Base-by-base conservation (phyloP, 37 sponge, comb jelly and placozoan species). In the Spongia lamella region DNA sequence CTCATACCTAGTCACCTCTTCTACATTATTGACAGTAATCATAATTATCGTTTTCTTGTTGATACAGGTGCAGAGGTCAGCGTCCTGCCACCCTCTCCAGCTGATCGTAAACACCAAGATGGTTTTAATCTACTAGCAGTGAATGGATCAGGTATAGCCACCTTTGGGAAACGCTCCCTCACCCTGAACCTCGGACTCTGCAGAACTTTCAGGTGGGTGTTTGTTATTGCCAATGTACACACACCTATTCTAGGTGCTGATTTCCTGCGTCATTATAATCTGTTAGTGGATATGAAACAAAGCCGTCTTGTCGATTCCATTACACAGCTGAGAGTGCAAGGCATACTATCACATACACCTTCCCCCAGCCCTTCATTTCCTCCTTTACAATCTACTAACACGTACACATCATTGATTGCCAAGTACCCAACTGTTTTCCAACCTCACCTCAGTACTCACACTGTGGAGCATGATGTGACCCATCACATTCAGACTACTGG, bases 101-200 rank as follows among this genome's bases (percentile, higher is more conserved):
- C 63, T 36, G 64, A 76, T 50, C 72, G 55, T 47, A 38, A 35
- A 58, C 3, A 31, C 32, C 21, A 25, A 7, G 70, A 58, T 56
- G 17, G 29, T 16, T 63, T 68, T 39, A 70, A 71, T 4, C 79
- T 84, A 64, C 47, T 25, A 7, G 74, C 80, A 52, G 77, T 40
- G 26, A 76, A 76, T 24, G 26, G 26, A 27, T 73, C 88, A 47
- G 16, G 56, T 26, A 87, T 87, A 19, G 20, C 59, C 43, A 88
- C 88, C 1, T 83, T 68, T 66, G 83, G 88, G 2, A 53, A 56
- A 39, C 86, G 64, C 36, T 79, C 80, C 32, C 86, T 79, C 55
- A 80, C 76, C 19, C 85, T 89, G 47, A 80, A 89, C 64, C 86
- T 89, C 16, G 86, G 90, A 21, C 85, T 84, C 14, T 56, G 81